Evolutionary conservation across 2,113 vertebrate species (phyloP).

Genomic region (Myocastor coypus): DNA sequence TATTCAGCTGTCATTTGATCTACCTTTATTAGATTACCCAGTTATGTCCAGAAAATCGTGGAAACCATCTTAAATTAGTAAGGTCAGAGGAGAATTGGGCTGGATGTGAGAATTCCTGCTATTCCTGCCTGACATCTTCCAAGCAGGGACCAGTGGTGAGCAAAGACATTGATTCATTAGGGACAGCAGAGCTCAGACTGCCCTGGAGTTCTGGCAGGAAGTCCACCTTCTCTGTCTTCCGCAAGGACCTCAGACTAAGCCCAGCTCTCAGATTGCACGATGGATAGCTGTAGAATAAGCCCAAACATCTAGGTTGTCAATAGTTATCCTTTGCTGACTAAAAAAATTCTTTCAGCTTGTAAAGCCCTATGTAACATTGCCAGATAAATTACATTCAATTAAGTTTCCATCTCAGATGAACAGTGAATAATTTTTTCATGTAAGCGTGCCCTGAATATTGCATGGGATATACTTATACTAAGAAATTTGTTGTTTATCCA

Average conservation of each 20-base stretch:
- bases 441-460: neutral
- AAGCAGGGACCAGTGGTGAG: neutral
- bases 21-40: constrained; percentile 82
- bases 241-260: neutral
- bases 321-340: neutral
- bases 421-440: neutral
- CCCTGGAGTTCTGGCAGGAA: neutral
- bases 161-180: neutral
- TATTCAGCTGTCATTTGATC: constrained; percentile 85
- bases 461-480: neutral
- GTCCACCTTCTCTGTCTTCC: neutral
- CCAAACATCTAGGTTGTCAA: neutral
- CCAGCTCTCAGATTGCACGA: neutral
- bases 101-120: constrained; percentile 76
- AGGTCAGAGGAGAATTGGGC: constrained; percentile 72
- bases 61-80: constrained; percentile 81
- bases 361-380: neutral
- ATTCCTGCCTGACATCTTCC: neutral
- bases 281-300: neutral
- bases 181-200: neutral
- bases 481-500: constrained; percentile 32
- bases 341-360: constrained; percentile 40
- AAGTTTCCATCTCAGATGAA: constrained; percentile 31
- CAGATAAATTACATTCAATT: neutral
- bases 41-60: constrained; percentile 68